These are phyloP conservation scores for Echinarachnius parma DNA, from an alignment of 53 echinoderm and acorn worm genomes.

Conservation along the genomic window DNA sequence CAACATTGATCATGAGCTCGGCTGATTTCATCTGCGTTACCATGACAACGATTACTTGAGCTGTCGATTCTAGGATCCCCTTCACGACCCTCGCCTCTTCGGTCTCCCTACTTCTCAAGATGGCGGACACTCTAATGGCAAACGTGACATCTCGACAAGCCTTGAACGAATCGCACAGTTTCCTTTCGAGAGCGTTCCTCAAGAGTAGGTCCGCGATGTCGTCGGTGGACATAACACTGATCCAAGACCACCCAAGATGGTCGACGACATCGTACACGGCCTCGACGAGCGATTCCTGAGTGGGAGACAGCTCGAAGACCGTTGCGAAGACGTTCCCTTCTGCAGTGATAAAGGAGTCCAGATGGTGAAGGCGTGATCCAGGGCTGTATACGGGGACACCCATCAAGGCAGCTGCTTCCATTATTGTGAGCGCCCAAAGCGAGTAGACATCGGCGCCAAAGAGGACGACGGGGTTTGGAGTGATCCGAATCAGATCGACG, in stretches of 20 bases:
- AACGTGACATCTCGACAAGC: constrained; percentile 11
- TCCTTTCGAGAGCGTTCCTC: background rate
- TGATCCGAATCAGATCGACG: background rate
- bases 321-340: background rate
- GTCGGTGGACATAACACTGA: constrained; percentile 1
- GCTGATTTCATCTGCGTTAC: background rate
- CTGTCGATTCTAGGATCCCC: background rate
- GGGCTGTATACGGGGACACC: constrained; percentile 4
- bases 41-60: constrained; percentile 9
- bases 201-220: background rate
- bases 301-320: background rate
- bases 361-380: background rate
- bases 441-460: constrained; percentile 2
- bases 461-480: constrained; percentile 5
- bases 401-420: background rate
- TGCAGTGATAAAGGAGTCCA: background rate
- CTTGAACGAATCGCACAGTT: background rate
- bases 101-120: too few relatives aligned
- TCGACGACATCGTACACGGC: constrained; percentile 12
- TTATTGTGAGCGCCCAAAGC: background rate
- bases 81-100: background rate
- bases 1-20: background rate
- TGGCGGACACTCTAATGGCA: too few relatives aligned
- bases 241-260: constrained; percentile 34
- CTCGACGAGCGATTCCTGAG: background rate